These are phyloP conservation scores for Bambusicola thoracicus DNA, from an alignment of 2,113 vertebrate genomes.

Conservation along the genomic window DNA sequence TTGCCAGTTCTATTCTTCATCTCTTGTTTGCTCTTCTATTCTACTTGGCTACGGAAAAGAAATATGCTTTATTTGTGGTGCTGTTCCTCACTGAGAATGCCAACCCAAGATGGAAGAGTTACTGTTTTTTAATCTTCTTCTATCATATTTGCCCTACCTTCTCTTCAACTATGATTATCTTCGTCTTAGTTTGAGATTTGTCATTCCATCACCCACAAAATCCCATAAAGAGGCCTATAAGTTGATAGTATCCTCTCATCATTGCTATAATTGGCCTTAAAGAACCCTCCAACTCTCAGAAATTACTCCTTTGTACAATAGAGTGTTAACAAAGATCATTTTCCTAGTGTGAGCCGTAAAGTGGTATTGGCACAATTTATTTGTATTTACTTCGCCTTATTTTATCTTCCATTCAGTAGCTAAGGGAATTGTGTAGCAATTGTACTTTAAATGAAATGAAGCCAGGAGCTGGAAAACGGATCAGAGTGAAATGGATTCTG, in stretches of 20 bases:
- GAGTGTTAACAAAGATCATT: background rate
- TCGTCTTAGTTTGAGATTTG: background rate
- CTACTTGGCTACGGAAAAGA: background rate
- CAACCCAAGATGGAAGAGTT: background rate
- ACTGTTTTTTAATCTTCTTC: background rate
- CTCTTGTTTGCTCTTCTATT: background rate
- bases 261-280: background rate
- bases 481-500: background rate
- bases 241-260: background rate
- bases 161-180: background rate
- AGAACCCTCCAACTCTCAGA: background rate
- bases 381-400: constrained; percentile 13
- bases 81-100: background rate
- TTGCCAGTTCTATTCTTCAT: background rate
- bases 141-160: background rate
- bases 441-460: constrained; percentile 17
- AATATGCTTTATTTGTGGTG: background rate
- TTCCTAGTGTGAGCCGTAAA: constrained; percentile 6
- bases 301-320: background rate
- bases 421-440: constrained; percentile 26
- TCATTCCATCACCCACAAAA: background rate
- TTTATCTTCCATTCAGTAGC: constrained; percentile 5
- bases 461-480: background rate
- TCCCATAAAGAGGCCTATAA: background rate
- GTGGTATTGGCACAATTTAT: constrained; percentile 27